These are phyloP conservation scores for Andricus quercusramuli DNA, from an alignment of 2,888 invertebrate genomes.

Conservation along the genomic window DNA sequence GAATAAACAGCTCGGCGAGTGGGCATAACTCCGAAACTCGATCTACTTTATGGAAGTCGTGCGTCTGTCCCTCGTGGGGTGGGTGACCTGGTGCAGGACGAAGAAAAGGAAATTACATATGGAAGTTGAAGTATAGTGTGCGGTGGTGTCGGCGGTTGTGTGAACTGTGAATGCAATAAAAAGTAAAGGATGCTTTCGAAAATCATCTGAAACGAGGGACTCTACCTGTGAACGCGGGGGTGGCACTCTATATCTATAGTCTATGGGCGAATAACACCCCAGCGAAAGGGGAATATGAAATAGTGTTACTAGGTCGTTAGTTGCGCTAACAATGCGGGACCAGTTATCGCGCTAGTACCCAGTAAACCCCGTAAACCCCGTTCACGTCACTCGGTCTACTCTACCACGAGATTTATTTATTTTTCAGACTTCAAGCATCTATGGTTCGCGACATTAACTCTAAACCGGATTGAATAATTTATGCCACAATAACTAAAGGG, in stretches of 20 bases:
- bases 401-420: conserved; percentile 39
- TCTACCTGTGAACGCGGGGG: conserved; percentile 34
- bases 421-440: neutral
- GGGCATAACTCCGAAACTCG: conserved; percentile 44
- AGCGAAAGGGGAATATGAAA: conserved; percentile 59
- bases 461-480: conserved; percentile 35
- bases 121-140: conserved; percentile 17
- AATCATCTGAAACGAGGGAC: neutral
- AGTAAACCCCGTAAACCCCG: conserved; percentile 47
- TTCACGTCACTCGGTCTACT: conserved; percentile 22
- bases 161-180: conserved; percentile 48
- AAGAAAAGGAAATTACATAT: conserved; percentile 31
- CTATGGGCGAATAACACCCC: conserved; percentile 30
- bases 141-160: conserved; percentile 35
- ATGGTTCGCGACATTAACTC: conserved; percentile 9
- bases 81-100: conserved; percentile 6
- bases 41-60: conserved; percentile 43
- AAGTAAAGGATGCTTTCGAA: conserved; percentile 24
- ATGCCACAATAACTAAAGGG: conserved; percentile 22
- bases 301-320: conserved; percentile 66
- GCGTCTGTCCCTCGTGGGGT: conserved; percentile 27
- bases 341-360: conserved; percentile 57
- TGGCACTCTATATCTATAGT: conserved; percentile 43
- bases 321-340: conserved; percentile 57
- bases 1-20: conserved; percentile 39